Base-by-base conservation (phyloP, 2,113 vertebrate species). In the Otus sunia region DNA sequence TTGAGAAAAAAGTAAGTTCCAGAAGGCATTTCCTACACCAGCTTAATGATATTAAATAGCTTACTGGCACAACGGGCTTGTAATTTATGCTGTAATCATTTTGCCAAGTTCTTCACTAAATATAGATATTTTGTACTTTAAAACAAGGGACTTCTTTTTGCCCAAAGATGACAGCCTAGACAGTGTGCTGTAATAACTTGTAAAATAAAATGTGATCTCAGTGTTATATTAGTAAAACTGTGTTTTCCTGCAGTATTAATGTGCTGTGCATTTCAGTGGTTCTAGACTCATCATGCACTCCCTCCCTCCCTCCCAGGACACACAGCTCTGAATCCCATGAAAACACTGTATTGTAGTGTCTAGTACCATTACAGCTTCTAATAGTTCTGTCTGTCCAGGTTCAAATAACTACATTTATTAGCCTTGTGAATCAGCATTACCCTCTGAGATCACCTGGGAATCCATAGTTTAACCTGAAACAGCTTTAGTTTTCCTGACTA, bases 401-500 rank as follows among this genome's bases (percentile, higher is more conserved):
- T 80, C 13, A 63, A 83, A 22, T 30, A 79, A 56, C 32, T 72
- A 64, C 37, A 69, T 86, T 92, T 67, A 86, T 64, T 87, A 37
- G 23, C 15, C 18, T 32, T 59, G 41, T 36, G 56, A 90, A 78
- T 87, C 27, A 83, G 63, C 12, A 78, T 15, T 30, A 50, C 25
- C 20, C 26, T 53, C 17, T 75, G 26, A 37, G 59, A 56, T 37
- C 27, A 59, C 16, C 16, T 43, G 36, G 2, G 3, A 78, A 56
- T 59, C 50, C 67, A 74, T 39, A 85, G 56, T 74, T 95, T 95
- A 81, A 84, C 15, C 23, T 59, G 39, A 88, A 86, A 85, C 32
- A 53, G 22, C 52, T 93, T 94, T 77, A 86, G 66, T 90, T 97
- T 77, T 86, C 58, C 76, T 86, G 73, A 90, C 53, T 92, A 75